Conservation (phyloP, 1,140 invertebrate genomes). For the Bombus soroeensis region DNA sequence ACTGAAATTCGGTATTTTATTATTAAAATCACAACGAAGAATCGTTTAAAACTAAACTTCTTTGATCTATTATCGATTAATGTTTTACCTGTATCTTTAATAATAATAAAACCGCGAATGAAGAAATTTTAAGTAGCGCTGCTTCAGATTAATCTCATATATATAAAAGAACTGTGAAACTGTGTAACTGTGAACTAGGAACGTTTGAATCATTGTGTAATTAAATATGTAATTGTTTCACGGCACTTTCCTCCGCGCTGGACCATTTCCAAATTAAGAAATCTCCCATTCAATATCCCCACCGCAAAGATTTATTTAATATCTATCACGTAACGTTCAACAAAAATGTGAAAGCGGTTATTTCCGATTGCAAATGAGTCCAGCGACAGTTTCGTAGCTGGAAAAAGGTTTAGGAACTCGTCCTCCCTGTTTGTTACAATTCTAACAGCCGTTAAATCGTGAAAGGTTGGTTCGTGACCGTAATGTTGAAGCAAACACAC, state of each 20-base stretch:
- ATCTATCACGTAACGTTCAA: not conserved
- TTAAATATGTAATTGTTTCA: not conserved
- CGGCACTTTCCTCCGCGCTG: not conserved
- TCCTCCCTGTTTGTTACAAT: constrained; percentile 55
- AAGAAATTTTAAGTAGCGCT: too few species aligned
- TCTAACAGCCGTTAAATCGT: constrained; percentile 66
- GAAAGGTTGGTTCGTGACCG: constrained; percentile 66
- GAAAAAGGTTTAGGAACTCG: constrained; percentile 36
- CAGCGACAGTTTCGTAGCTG: constrained; percentile 28
- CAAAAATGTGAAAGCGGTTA: constrained; percentile 25
- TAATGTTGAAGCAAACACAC: constrained; percentile 54
- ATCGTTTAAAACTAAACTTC: too few species aligned
- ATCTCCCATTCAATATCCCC: not conserved
- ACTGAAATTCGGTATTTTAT: too few species aligned
- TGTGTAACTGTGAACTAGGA: too few species aligned
- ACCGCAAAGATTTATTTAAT: not conserved
- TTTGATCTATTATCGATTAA: too few species aligned
- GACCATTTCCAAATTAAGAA: not conserved
- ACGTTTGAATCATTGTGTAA: not conserved
- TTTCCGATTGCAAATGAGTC: constrained; percentile 14
- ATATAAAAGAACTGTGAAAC: too few species aligned
- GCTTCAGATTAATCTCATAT: too few species aligned
- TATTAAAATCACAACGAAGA: too few species aligned
- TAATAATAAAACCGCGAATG: too few species aligned
- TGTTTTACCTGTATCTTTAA: too few species aligned